These are phyloP conservation scores for Salarias fasciatus DNA, from an alignment of 2,797 vertebrate genomes.

Conservation along the genomic window DNA sequence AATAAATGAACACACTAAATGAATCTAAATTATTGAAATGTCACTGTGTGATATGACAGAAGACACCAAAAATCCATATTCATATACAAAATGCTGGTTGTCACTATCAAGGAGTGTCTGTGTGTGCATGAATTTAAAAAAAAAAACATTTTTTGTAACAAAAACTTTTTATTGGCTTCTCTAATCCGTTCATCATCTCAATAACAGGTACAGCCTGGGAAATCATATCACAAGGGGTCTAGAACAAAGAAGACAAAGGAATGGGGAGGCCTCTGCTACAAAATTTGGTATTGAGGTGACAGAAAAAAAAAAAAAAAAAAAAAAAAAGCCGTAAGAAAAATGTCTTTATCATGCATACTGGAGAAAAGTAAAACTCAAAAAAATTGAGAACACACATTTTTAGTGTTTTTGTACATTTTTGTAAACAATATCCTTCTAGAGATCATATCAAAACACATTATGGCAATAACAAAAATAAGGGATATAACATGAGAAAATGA, in stretches of 20 bases:
- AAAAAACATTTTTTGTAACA: conserved; percentile 71
- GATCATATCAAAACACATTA: conserved; percentile 88
- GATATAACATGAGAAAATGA: conserved; percentile 78
- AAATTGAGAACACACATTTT: conserved; percentile 75
- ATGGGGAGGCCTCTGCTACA: conserved; percentile 82
- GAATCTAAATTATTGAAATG: too few relatives aligned
- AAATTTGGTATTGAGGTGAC: conserved; percentile 86
- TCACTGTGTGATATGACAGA: too few relatives aligned
- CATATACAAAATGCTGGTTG: too few relatives aligned
- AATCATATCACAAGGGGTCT: conserved; percentile 80
- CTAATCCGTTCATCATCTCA: conserved; percentile 87
- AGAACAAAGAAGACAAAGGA: conserved; percentile 82
- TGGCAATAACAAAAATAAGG: conserved; percentile 86
- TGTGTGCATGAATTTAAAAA: too few relatives aligned
- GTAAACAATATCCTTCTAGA: conserved; percentile 89
- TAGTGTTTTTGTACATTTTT: conserved; percentile 89
- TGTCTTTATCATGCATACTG: conserved; percentile 86
- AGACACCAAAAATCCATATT: too few relatives aligned
- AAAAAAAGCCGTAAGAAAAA: conserved; percentile 83
- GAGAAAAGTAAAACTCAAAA: conserved; percentile 61
- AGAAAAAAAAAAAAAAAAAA: conserved; percentile 75
- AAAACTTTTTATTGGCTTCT: conserved; percentile 86
- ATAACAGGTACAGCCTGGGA: conserved; percentile 87
- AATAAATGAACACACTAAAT: too few relatives aligned
- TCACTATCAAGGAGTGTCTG: too few relatives aligned